Evolutionary conservation across 1,140 invertebrate genomes (phyloP).

Genomic region (Trypoxylus dichotomus): DNA sequence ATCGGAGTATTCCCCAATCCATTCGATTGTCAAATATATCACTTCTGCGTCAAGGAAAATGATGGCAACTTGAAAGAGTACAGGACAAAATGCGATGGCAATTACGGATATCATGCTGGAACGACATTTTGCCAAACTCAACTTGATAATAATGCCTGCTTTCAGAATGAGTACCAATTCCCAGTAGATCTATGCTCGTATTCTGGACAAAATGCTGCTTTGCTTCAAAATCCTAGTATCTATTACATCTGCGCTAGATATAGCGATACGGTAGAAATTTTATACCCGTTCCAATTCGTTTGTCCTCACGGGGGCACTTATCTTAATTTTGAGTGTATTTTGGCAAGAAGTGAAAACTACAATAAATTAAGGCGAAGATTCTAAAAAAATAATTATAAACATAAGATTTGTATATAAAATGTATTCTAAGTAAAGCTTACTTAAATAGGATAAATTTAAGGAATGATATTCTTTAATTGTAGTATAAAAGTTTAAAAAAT

Average conservation of each 20-base stretch:
- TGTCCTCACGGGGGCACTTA: conserved; percentile 36
- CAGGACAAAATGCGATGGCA: conserved; percentile 17
- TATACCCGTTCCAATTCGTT: conserved; percentile 33
- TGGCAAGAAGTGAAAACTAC: background rate
- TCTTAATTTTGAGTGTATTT: background rate
- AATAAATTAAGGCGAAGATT: background rate
- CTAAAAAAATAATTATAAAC: background rate
- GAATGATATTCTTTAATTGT: too few relatives aligned
- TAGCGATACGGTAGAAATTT: background rate
- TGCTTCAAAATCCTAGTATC: conserved; percentile 33
- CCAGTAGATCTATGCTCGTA: conserved; percentile 31
- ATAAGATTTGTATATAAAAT: background rate
- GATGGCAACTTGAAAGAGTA: background rate
- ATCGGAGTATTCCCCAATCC: conserved; percentile 55
- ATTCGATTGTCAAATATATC: conserved; percentile 55
- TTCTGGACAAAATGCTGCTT: conserved; percentile 29
- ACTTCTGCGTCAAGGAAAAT: conserved; percentile 49
- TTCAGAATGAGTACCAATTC: conserved; percentile 25
- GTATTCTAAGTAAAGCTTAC: too few relatives aligned
- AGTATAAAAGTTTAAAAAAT: too few relatives aligned
- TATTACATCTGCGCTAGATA: conserved; percentile 35
- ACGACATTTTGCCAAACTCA: conserved; percentile 31
- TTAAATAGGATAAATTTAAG: too few relatives aligned
- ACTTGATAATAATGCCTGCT: conserved; percentile 18
- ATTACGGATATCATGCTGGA: conserved; percentile 31